phyloP scores from a whole-genome alignment of 2,797 vertebrate genomes.

The Rhynchonycteris naso region DNA sequence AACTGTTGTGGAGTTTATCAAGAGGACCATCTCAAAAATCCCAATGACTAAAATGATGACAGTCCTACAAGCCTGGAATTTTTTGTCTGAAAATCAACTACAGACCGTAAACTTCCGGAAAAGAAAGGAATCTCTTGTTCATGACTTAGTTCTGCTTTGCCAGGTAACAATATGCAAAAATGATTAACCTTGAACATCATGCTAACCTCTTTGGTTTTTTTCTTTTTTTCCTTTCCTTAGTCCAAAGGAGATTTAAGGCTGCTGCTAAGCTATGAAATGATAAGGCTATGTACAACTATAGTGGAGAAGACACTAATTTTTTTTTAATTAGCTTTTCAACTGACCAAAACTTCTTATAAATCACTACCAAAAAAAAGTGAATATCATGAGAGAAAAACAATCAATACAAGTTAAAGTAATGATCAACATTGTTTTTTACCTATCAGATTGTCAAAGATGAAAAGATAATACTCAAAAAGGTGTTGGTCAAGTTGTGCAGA shows the following conservation, averaged over 20 bases:
- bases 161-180: constrained; percentile 85
- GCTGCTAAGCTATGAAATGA: neutral
- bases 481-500: neutral
- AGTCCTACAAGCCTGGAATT: constrained; percentile 89
- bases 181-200: neutral
- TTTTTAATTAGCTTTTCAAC: neutral
- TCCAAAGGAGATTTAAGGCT: neutral
- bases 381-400: neutral
- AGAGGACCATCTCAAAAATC: constrained; percentile 88
- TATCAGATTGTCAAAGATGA: neutral
- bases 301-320: neutral
- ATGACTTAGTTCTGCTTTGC: constrained; percentile 86
- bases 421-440: neutral
- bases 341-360: neutral
- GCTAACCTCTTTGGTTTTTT: neutral
- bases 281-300: neutral
- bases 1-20: constrained; percentile 85
- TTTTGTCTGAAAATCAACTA: constrained; percentile 87
- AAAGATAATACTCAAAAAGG: neutral
- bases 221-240: constrained; percentile 36
- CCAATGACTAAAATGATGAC: constrained; percentile 83
- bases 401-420: constrained; percentile 19
- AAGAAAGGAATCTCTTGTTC: constrained; percentile 86
- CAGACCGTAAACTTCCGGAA: constrained; percentile 85
- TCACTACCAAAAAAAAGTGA: neutral